These are phyloP conservation scores for Sinocyclocheilus anophthalmus DNA, from an alignment of 2,113 vertebrate species.

Conservation along the genomic window DNA sequence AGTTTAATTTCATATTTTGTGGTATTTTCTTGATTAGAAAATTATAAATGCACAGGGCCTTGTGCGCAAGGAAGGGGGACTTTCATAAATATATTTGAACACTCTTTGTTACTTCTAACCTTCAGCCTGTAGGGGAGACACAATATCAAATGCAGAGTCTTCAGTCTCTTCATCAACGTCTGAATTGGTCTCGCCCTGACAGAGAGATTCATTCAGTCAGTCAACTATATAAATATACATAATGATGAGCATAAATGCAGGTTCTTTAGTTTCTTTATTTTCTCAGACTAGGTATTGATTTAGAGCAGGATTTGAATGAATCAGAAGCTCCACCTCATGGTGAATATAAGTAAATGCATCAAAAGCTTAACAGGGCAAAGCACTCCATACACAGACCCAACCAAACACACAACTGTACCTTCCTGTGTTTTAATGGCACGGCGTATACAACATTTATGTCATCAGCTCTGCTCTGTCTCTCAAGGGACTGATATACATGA, in stretches of 20 bases:
- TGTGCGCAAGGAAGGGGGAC: too few species aligned
- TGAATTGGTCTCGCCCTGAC: constrained; percentile 15
- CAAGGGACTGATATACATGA: constrained; percentile 63
- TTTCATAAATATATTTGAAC: too few species aligned
- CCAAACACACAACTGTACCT: constrained; percentile 28
- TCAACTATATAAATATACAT: not conserved
- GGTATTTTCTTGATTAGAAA: too few species aligned
- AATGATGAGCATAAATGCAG: not conserved
- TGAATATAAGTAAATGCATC: not conserved
- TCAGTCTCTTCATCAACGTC: constrained; percentile 47
- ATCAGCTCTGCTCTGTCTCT: constrained; percentile 56
- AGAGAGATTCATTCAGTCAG: not conserved
- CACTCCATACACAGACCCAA: constrained; percentile 14
- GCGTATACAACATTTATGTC: constrained; percentile 38
- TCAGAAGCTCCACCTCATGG: constrained; percentile 17
- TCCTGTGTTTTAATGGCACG: constrained; percentile 27
- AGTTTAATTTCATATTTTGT: not conserved
- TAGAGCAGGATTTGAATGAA: not conserved
- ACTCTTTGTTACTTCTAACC: constrained; percentile 32
- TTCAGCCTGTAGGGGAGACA: constrained; percentile 57
- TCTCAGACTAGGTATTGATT: not conserved
- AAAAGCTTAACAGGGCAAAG: not conserved
- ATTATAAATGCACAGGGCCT: too few species aligned
- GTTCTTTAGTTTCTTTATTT: not conserved
- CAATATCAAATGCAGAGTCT: constrained; percentile 54